These are phyloP conservation scores for Eledona agricola DNA, from an alignment of 2,888 invertebrate species.

Conservation along the genomic window DNA sequence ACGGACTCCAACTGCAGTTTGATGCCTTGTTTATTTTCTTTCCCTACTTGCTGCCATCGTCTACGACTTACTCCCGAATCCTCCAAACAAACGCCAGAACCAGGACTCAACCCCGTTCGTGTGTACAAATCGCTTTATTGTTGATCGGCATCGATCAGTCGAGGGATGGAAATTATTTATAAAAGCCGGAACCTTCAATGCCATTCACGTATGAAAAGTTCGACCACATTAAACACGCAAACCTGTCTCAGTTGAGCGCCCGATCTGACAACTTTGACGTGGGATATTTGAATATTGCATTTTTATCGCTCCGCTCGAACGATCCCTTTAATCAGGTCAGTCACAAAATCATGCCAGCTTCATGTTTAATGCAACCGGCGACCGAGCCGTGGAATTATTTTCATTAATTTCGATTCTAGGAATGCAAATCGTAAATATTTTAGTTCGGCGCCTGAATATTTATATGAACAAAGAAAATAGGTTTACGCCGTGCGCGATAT, in stretches of 20 bases:
- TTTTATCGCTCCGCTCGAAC: constrained; percentile 31
- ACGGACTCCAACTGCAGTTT: constrained; percentile 36
- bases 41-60: constrained; percentile 30
- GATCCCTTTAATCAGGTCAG: constrained; percentile 33
- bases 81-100: constrained; percentile 6
- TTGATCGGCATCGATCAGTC: constrained; percentile 12
- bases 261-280: constrained; percentile 35
- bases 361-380: constrained; percentile 21
- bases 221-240: constrained; percentile 39
- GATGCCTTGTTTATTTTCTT: constrained; percentile 38
- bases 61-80: constrained; percentile 26
- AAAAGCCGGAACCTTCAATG: constrained; percentile 28
- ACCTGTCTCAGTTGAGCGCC: constrained; percentile 29
- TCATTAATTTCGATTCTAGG: constrained; percentile 47
- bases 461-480: constrained; percentile 49
- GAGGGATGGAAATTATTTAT: constrained; percentile 25
- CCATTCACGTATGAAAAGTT: constrained; percentile 41
- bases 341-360: constrained; percentile 21
- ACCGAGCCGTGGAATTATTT: too few relatives aligned
- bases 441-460: constrained; percentile 47
- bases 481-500: constrained; percentile 45
- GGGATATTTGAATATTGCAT: constrained; percentile 36
- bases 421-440: constrained; percentile 45
- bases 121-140: too few relatives aligned
- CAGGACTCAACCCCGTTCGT: too few relatives aligned